A percentile compares a stretch with the other conserved stretches of the same genome.
These are phyloP conservation scores for Aurelia sp. DNA, from an alignment of 30 jellyfish, hydroid and myxozoan genomes.

Conservation along the genomic window DNA sequence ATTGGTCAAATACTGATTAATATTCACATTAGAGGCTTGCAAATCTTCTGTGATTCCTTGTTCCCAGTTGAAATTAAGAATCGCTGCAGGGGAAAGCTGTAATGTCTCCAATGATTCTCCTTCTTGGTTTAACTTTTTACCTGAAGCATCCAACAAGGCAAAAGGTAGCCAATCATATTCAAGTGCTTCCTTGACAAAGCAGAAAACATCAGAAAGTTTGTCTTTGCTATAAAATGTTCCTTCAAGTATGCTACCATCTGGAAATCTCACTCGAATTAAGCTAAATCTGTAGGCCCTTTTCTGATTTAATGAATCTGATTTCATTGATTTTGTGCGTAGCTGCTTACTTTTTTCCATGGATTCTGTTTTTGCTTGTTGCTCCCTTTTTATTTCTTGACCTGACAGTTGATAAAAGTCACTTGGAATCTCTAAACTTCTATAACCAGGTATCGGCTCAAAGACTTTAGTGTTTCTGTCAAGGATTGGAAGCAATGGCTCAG, in stretches of 20 bases:
- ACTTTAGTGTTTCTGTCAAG: constrained; percentile 77
- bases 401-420: constrained; percentile 69
- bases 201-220: constrained; percentile 56
- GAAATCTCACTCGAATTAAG: constrained; percentile 82
- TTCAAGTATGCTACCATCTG: constrained; percentile 87
- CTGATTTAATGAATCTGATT: constrained; percentile 16
- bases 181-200: constrained; percentile 68
- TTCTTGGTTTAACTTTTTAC: constrained; percentile 25
- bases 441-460: constrained; percentile 59
- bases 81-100: constrained; percentile 85
- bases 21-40: background rate
- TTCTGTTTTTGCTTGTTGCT: constrained; percentile 41
- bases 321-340: constrained; percentile 83
- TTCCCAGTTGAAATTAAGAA: constrained; percentile 72
- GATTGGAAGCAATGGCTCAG: constrained; percentile 79
- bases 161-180: constrained; percentile 78
- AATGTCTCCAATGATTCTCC: constrained; percentile 47
- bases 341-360: constrained; percentile 62
- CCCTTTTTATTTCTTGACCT: constrained; percentile 69
- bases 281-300: constrained; percentile 58
- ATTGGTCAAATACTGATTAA: constrained; percentile 5
- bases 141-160: constrained; percentile 61
- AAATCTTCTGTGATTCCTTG: constrained; percentile 46
- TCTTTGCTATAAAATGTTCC: constrained; percentile 85
- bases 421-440: constrained; percentile 63